Evolutionary conservation across 2,888 invertebrate genomes (phyloP), one percentile per base, ranked within the genome.

Genomic region (Harpalus rufipes): DNA sequence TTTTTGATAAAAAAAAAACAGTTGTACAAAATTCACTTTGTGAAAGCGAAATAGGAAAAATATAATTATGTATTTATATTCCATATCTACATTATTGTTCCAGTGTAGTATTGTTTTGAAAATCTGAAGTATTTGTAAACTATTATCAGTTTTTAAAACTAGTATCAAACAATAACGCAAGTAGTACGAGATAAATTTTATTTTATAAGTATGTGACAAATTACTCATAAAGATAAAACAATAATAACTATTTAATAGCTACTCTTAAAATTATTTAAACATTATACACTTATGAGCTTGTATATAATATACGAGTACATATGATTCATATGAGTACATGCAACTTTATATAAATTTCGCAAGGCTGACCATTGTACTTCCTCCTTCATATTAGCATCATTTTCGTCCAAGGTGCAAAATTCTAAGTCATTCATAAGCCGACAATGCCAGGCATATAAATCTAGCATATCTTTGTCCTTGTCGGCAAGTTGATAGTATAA

Each of bases 361-460:
- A 51, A 51, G 10, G 44, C 44, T 51, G 44, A 10, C 10, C 12
- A 51, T 51, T 51, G 44, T 51, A 51, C 44, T 51, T 51, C 12
- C 44, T 51, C 12, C 10, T 51, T 4, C 4, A 51, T 51, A 51
- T 51, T 8, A 51, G 10, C 8, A 10, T 51, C 44, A 5, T 51
- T 51, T 12, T 7, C 12, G 44, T 10, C 12, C 44, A 51, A 51
- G 44, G 44, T 51, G 12, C 44, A 51, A 51, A 51, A 51, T 12
- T 51, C 12, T 8, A 44, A 44, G 44, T 51, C 44, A 51, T 51
- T 51, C 44, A 51, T 51, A 12, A 51, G 12, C 44, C 3, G 8
- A 51, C 44, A 51, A 51, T 51, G 44, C 44, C 44, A 51, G 44
- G 44, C 5, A 51, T 51, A 51, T 51, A 51, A 51, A 51, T 51